These are phyloP conservation scores for Clavelina lepadiformis DNA, from an alignment of 23 tunicate species.

Conservation along the genomic window DNA sequence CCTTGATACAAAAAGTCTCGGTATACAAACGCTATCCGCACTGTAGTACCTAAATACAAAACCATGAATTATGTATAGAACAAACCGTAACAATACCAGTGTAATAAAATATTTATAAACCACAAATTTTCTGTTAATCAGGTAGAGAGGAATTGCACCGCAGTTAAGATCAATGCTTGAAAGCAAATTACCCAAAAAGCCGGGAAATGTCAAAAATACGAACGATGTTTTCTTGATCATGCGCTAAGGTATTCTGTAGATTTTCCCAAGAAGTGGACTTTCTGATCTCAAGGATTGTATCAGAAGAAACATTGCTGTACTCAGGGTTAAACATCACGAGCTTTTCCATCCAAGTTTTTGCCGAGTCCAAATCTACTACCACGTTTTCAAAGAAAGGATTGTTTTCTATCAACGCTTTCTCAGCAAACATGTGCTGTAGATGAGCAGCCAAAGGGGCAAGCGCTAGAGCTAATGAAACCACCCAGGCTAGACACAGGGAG, in stretches of 20 bases:
- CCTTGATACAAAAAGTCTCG: slow-evolving; percentile 42
- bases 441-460: slow-evolving; percentile 15
- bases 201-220: too few species aligned
- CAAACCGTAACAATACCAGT: too few species aligned
- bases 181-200: background rate
- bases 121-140: too few species aligned
- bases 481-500: slow-evolving; percentile 23
- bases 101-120: too few species aligned
- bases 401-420: slow-evolving; percentile 9
- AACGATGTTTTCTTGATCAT: too few species aligned
- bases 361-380: slow-evolving; percentile 7
- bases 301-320: background rate
- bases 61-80: too few species aligned
- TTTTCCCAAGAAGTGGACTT: background rate
- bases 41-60: slow-evolving; percentile 56
- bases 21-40: slow-evolving; percentile 75
- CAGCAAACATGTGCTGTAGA: slow-evolving; percentile 9
- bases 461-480: slow-evolving; percentile 14
- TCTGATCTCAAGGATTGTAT: background rate
- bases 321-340: slow-evolving; percentile 8
- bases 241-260: background rate
- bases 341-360: background rate
- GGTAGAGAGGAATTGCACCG: too few species aligned
- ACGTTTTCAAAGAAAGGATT: slow-evolving; percentile 10
- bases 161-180: too few species aligned